Evolutionary conservation across 1,140 invertebrate genomes (phyloP), one percentile per base, ranked within the genome.

Genomic region (Plutomurus gul): DNA sequence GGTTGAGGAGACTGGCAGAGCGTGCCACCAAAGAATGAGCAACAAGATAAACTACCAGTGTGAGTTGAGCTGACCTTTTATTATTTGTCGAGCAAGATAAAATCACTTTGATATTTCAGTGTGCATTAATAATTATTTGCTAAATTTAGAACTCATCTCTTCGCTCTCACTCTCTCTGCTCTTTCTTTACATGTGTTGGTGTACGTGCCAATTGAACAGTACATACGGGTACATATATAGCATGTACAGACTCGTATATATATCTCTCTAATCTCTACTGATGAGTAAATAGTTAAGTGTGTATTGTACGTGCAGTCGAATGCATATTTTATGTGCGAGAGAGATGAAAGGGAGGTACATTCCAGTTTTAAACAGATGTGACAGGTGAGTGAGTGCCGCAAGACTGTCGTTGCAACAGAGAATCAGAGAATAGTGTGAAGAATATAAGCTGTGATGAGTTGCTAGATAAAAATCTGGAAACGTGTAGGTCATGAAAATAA

Each of bases 81-180:
- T 72, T 72, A 72, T 72, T 72, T 72, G 7, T 37, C 25, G 18
- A 16, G 40, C 36, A 72, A 22, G 37, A 72, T 72, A 72, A 39
- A 40, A 72, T 72, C 70, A 3, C 30, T 37, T 16, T 18, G 2
- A 72, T 72, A 3, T 72, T 27, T 11, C 30, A 72, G 36, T 72
- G 36, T 72, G 16, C 36, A 11, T 37, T 72, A 72, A 72, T 72
- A 40, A 43, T 8, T 6, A 40, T 13, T 25, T 43, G 0, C 36
- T 72, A 72, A 43, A 72, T 72, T 72, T 72, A 72, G 37, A 39
- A 39, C 18, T 18, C 18, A 60, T 16, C n/a, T 36, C 25, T 36
- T 16, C 11, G 2, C 18, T 20, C 5, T 49, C 11, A 5, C n/a
- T 49, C 25, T 49, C 25, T 20, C 4, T 49, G 43, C 11, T n/a